Conservation (phyloP, 1,140 invertebrate species). For the Lordiphosa mommai region DNA sequence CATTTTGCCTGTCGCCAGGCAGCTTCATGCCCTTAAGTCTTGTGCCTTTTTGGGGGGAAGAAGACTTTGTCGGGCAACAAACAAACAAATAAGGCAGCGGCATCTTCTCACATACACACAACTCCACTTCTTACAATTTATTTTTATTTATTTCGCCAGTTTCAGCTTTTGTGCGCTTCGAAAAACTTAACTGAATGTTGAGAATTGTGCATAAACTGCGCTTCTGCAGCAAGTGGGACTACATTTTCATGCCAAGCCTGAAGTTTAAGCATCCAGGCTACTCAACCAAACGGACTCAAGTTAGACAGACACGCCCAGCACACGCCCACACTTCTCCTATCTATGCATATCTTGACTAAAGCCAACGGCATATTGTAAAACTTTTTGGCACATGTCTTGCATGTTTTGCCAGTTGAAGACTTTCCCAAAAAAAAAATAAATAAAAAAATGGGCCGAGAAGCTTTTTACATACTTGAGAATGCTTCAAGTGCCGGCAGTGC, state of each 20-base stretch:
- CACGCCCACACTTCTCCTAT: slow-evolving; percentile 2
- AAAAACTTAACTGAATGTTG: slow-evolving; percentile 33
- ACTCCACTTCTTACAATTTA: slow-evolving; percentile 20
- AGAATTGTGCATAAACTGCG: slow-evolving; percentile 70
- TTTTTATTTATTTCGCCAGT: slow-evolving; percentile 45
- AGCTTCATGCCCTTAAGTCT: too few relatives aligned
- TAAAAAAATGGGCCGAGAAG: slow-evolving; percentile 29
- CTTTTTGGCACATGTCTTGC: slow-evolving; percentile 75
- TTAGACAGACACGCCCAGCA: slow-evolving; percentile 19
- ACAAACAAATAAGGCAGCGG: too few relatives aligned
- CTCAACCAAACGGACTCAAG: slow-evolving; percentile 27
- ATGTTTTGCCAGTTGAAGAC: slow-evolving; percentile 46
- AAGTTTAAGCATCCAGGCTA: slow-evolving; percentile 33
- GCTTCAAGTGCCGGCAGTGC: slow-evolving; percentile 13
- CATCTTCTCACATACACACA: slow-evolving; percentile 1
- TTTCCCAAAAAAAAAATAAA: neutral
- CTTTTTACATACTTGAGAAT: slow-evolving; percentile 26
- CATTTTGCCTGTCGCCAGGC: too few relatives aligned
- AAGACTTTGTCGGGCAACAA: too few relatives aligned
- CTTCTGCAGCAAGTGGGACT: slow-evolving; percentile 38
- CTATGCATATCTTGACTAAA: slow-evolving; percentile 30
- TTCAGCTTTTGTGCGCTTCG: too few relatives aligned
- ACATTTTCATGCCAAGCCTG: slow-evolving; percentile 26
- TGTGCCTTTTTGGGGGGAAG: too few relatives aligned
- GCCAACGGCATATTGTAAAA: slow-evolving; percentile 70